Evolutionary conservation across 2,888 invertebrate genomes (phyloP).

Genomic region (Lycophotia porphyrea): DNA sequence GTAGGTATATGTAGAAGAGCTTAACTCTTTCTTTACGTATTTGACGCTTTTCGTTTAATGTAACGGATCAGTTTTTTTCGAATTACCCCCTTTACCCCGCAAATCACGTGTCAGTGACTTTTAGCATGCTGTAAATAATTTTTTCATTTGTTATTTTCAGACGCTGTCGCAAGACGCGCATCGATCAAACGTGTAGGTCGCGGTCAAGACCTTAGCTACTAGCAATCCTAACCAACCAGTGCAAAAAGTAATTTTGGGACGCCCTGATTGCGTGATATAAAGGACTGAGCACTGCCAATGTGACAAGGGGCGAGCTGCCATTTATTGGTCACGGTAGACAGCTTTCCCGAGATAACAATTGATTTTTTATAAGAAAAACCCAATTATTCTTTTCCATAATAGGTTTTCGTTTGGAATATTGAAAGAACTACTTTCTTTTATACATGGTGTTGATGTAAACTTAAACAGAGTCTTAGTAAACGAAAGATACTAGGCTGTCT

Average conservation of each 20-base stretch:
- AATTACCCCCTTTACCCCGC: too few relatives aligned
- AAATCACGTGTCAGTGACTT: neutral
- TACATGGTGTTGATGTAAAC: neutral
- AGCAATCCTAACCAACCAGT: conserved; percentile 7
- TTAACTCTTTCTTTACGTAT: too few relatives aligned
- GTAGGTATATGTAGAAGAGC: too few relatives aligned
- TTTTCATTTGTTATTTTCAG: neutral
- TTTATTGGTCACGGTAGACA: conserved; percentile 40
- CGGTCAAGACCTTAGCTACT: neutral
- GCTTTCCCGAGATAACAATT: neutral
- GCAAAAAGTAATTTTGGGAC: conserved; percentile 36
- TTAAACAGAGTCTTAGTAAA: too few relatives aligned
- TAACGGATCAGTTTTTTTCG: too few relatives aligned
- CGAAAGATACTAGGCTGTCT: too few relatives aligned
- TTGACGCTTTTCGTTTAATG: too few relatives aligned
- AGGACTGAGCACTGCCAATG: conserved; percentile 14
- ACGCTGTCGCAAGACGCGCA: neutral
- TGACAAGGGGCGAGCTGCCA: conserved; percentile 29
- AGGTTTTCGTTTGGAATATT: neutral
- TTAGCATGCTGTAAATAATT: neutral
- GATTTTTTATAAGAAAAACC: conserved; percentile 10
- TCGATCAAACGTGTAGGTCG: neutral
- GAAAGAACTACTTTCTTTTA: neutral
- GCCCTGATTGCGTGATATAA: conserved; percentile 28
- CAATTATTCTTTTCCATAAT: conserved; percentile 4